Conservation (phyloP, 2,113 vertebrate genomes). For the Poeciliopsis prolifica region DNA sequence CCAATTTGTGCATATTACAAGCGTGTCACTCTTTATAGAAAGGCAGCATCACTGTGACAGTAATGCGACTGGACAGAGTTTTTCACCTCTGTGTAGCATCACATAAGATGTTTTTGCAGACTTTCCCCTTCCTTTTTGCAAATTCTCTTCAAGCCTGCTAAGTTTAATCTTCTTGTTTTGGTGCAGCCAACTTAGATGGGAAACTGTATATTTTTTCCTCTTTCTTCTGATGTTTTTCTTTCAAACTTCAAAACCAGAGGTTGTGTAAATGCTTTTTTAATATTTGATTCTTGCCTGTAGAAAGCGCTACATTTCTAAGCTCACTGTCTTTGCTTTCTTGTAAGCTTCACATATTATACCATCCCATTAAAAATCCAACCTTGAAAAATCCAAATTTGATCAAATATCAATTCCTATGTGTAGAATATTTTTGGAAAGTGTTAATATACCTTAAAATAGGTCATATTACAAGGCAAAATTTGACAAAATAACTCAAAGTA, state of each 20-base stretch:
- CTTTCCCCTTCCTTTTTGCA: conserved; percentile 54
- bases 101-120: conserved; percentile 42
- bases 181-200: conserved; percentile 27
- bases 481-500: too few relatives aligned
- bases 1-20: conserved; percentile 70
- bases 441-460: neutral
- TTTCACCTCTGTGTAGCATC: conserved; percentile 60
- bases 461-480: too few relatives aligned
- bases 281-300: neutral
- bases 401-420: neutral
- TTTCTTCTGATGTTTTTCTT: neutral
- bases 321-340: neutral
- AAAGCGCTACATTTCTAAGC: neutral
- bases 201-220: neutral
- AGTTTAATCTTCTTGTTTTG: conserved; percentile 37
- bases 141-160: conserved; percentile 39
- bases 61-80: conserved; percentile 41
- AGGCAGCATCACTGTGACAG: conserved; percentile 46
- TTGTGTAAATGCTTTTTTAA: neutral
- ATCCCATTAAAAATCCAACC: too few relatives aligned
- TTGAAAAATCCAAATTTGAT: too few relatives aligned
- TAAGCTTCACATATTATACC: neutral
- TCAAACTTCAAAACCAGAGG: neutral
- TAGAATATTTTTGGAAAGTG: neutral
- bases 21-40: conserved; percentile 38